A percentile compares a stretch with the other conserved stretches of the same genome.
phyloP scores from a whole-genome alignment of 2,113 vertebrate genomes.

The Speoplatyrhinus poulsoni region DNA sequence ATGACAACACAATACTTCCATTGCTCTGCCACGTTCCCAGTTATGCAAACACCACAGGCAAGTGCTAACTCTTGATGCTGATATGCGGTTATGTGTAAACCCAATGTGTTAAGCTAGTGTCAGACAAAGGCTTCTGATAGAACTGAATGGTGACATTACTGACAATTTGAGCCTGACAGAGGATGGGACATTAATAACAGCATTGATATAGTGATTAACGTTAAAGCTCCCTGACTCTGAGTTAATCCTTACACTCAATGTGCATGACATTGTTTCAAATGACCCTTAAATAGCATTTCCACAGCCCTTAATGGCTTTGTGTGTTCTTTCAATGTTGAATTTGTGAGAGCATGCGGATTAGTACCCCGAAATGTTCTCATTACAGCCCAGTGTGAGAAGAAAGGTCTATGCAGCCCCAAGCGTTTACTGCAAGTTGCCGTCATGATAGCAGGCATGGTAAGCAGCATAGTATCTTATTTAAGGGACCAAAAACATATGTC shows the following conservation, averaged over 20 bases:
- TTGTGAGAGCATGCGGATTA: too few species aligned
- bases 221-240: conserved; percentile 48
- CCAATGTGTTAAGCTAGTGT: background rate
- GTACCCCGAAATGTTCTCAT: too few species aligned
- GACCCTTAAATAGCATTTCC: conserved; percentile 40
- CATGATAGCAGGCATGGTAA: conserved; percentile 5
- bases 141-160: conserved; percentile 8
- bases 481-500: conserved; percentile 13
- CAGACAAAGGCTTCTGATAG: background rate
- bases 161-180: conserved; percentile 18
- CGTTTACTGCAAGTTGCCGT: conserved; percentile 36
- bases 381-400: too few species aligned
- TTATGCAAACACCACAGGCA: background rate
- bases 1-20: background rate
- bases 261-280: conserved; percentile 33
- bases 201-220: conserved; percentile 49
- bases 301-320: conserved; percentile 41
- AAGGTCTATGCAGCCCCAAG: background rate
- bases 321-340: conserved; percentile 46
- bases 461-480: background rate
- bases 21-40: background rate
- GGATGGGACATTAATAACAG: conserved; percentile 48
- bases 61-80: background rate
- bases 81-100: background rate
- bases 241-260: conserved; percentile 48